Base-by-base conservation (phyloP, 2,797 vertebrate genomes). In the Amazona finschi region DNA sequence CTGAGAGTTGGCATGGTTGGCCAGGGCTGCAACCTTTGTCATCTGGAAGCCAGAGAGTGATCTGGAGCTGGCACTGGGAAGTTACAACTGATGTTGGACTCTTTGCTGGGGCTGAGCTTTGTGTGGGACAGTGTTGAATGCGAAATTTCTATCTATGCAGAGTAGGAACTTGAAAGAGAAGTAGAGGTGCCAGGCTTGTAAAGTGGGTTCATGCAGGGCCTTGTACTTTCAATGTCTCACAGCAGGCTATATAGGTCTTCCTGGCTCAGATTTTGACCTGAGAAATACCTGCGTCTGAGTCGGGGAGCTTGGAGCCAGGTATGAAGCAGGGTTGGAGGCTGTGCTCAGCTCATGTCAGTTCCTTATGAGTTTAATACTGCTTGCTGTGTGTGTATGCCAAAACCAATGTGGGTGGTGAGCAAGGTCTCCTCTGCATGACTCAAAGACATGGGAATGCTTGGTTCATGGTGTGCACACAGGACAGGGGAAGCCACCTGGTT, bases 351-450 rank as follows among this genome's bases (percentile, higher is more conserved):
- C 31, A 2, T 2, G 4, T 39, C 57, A 74, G 39, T 25, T 90
- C 24, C 70, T 60, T 1, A 0, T 0, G 1, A 61, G 38, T 31
- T 19, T 57, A 15, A 2, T 12, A 36, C 21, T 50, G 58, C 33
- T 79, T 58, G 15, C 41, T 47, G 0, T 57, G 39, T 31, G 27
- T 41, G 28, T 76, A 13, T 65, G 52, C 57, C 22, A 47, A 24
- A 49, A 39, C 22, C 9, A 36, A 28, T 38, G 30, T 12, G 31
- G 14, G 8, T 75, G 38, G 38, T 72, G 38, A 13, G 28, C 20
- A 81, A 53, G 15, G 39, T 78, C 66, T 80, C 52, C 70, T 86
- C 28, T 86, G 25, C 27, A 6, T 77, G 57, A 60, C 57, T 21
- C 25, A 47, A 60, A 84, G 36, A 70, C 65, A n/a, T 60, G 80